phyloP scores from a whole-genome alignment of 2,113 vertebrate species.

The Alces alces region DNA sequence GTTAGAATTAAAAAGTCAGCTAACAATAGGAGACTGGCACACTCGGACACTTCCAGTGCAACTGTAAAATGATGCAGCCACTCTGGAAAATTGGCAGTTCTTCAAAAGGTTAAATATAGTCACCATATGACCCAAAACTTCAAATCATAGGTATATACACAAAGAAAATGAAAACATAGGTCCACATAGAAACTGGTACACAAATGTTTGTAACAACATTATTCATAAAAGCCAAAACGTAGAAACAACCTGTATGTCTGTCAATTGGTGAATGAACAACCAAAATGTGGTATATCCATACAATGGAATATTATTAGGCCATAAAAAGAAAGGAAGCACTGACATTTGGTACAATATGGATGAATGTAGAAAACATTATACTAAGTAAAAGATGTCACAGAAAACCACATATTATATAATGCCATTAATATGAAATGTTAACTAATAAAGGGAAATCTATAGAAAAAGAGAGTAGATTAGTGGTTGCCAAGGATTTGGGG shows the following conservation, averaged over 20 bases:
- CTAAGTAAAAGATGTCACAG: constrained; percentile 16
- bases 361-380: neutral
- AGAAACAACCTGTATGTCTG: constrained; percentile 2
- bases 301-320: neutral
- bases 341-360: neutral
- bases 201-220: neutral
- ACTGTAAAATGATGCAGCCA: neutral
- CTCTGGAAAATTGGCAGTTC: constrained; percentile 21
- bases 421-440: neutral
- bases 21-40: neutral
- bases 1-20: neutral
- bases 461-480: neutral
- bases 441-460: neutral
- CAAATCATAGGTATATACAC: neutral
- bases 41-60: neutral
- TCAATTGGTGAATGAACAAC: neutral
- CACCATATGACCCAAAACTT: neutral
- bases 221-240: neutral
- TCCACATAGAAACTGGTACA: neutral
- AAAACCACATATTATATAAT: neutral
- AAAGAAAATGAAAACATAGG: constrained; percentile 40
- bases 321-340: neutral
- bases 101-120: constrained; percentile 18
- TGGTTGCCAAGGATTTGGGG: neutral
- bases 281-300: neutral